A percentile compares a stretch with the other conserved stretches of the same genome.
phyloP scores from a whole-genome alignment of 2,888 invertebrate species.

The Trachelus iudaicus region DNA sequence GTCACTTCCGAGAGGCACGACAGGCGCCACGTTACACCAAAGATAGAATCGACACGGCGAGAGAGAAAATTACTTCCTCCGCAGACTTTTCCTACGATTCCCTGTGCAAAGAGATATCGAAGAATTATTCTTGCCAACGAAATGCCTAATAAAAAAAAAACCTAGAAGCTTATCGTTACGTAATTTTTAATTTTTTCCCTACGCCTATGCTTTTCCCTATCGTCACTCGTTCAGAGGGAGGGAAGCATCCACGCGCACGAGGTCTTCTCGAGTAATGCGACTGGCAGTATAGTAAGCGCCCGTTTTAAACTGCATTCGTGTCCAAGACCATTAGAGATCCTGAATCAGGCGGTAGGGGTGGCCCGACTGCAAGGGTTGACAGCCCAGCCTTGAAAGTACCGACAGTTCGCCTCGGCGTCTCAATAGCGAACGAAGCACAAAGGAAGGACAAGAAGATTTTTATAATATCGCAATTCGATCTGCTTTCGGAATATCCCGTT shows the following conservation, averaged over 20 bases:
- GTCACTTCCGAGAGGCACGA: not conserved
- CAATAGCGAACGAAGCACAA: not conserved
- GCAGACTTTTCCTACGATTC: not conserved
- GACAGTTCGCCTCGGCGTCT: not conserved
- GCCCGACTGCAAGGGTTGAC: not conserved
- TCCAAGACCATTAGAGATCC: constrained; percentile 49
- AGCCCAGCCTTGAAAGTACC: not conserved
- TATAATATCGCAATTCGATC: not conserved
- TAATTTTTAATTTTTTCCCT: not conserved
- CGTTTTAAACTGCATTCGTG: constrained; percentile 41
- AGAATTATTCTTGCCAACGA: not conserved
- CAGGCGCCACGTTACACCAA: not conserved
- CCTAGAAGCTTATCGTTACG: not conserved
- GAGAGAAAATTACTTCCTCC: not conserved
- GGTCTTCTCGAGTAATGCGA: not conserved
- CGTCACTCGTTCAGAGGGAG: not conserved
- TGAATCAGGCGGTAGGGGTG: not conserved
- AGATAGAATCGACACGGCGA: not conserved
- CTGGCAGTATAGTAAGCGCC: not conserved
- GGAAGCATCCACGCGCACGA: not conserved
- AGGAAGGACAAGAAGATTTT: not conserved
- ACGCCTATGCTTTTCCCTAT: not conserved
- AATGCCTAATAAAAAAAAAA: not conserved
- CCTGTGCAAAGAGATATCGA: not conserved
- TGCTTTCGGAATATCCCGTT: not conserved